phyloP scores from a whole-genome alignment of 2,113 vertebrate species.

The Philantomba maxwellii region DNA sequence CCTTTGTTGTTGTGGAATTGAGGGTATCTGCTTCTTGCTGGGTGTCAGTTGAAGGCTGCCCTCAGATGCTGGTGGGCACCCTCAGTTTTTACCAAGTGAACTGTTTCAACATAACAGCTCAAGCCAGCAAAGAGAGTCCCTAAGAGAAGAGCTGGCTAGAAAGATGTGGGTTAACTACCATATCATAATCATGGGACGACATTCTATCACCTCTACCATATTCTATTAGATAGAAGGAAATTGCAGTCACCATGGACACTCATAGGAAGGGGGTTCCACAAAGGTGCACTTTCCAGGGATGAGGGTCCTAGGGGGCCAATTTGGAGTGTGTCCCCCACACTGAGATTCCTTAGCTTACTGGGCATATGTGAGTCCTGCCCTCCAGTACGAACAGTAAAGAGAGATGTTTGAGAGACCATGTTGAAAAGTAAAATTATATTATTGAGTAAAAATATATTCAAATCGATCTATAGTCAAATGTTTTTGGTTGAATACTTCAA shows the following conservation, averaged over 20 bases:
- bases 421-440: background rate
- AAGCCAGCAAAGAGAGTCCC: background rate
- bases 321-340: background rate
- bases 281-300: background rate
- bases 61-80: background rate
- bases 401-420: background rate
- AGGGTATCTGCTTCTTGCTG: background rate
- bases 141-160: background rate
- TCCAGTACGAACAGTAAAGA: background rate
- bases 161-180: background rate
- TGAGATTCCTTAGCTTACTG: background rate
- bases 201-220: background rate
- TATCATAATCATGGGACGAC: background rate
- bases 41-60: background rate
- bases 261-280: background rate
- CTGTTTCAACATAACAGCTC: background rate
- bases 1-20: background rate
- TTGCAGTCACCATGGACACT: background rate
- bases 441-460: background rate
- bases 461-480: conserved; percentile 37
- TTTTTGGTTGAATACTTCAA: background rate
- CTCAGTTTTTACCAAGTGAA: background rate
- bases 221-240: background rate
- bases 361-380: background rate
- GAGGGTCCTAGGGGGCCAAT: too few species aligned